Percentiles rank a stretch among this genome's conserved stretches.
These are phyloP conservation scores for Carassius gibelio DNA, from an alignment of 2,113 vertebrate species.

Conservation along the genomic window DNA sequence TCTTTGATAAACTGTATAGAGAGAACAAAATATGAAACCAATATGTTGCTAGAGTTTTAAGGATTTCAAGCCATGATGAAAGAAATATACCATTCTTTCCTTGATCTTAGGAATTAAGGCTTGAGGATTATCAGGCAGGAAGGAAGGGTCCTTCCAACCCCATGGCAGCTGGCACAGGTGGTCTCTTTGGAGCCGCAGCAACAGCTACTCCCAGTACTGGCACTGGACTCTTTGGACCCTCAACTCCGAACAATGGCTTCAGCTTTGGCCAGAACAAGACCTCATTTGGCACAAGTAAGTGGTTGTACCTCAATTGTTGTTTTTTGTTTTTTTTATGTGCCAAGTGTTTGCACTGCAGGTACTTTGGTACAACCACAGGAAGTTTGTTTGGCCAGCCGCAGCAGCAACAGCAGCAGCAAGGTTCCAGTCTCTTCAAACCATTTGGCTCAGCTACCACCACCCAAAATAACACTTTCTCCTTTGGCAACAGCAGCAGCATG, in stretches of 20 bases:
- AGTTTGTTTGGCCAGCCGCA: conserved; percentile 81
- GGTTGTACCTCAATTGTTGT: neutral
- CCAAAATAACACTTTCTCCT: conserved; percentile 86
- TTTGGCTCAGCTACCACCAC: conserved; percentile 88
- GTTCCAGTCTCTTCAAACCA: conserved; percentile 86
- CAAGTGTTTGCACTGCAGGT: conserved; percentile 60
- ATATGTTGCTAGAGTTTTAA: neutral
- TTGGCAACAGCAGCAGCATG: conserved; percentile 87
- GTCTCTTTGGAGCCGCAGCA: conserved; percentile 82
- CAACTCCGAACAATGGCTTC: conserved; percentile 84
- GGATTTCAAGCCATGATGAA: neutral
- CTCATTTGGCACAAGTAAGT: conserved; percentile 84
- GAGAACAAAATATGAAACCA: neutral
- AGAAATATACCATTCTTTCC: neutral
- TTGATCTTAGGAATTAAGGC: conserved; percentile 79
- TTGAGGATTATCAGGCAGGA: conserved; percentile 95
- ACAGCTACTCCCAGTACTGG: conserved; percentile 83
- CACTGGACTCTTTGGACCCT: conserved; percentile 87
- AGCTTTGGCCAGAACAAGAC: conserved; percentile 88
- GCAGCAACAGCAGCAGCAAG: conserved; percentile 55
- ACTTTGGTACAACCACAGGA: conserved; percentile 83
- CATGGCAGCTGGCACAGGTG: conserved; percentile 75
- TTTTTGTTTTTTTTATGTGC: neutral
- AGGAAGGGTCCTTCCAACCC: conserved; percentile 91
- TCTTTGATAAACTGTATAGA: neutral